Conservation (phyloP, 2,113 vertebrate genomes). For the Ophiodon elongatus region DNA sequence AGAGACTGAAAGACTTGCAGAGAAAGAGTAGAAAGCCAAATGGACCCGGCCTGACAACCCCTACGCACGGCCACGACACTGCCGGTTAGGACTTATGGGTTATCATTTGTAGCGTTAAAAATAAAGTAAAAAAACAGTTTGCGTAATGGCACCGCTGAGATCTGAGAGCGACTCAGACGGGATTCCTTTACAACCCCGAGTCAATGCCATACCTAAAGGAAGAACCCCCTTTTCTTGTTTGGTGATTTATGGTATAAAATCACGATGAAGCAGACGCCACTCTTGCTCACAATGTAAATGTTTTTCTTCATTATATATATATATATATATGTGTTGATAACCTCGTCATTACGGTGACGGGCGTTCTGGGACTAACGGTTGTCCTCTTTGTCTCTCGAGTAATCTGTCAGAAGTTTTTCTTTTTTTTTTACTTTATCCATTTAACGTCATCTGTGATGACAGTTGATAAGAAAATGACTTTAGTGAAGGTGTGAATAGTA, state of each 20-base stretch:
- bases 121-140: conserved; percentile 8
- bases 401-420: conserved; percentile 20
- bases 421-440: neutral
- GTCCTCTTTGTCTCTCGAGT: conserved; percentile 4
- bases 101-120: conserved; percentile 32
- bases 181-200: conserved; percentile 45
- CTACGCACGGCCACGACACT: conserved; percentile 20
- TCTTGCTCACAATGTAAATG: conserved; percentile 19
- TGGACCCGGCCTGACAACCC: conserved; percentile 2
- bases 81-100: conserved; percentile 13
- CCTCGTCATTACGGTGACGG: conserved; percentile 35
- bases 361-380: neutral
- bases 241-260: conserved; percentile 45
- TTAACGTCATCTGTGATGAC: neutral
- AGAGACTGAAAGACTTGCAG: neutral
- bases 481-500: neutral
- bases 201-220: conserved; percentile 30
- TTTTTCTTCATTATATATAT: conserved; percentile 31
- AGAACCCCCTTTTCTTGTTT: conserved; percentile 8
- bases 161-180: conserved; percentile 34
- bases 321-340: no score
- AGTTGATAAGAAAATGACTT: neutral
- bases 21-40: conserved; percentile 19
- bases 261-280: conserved; percentile 18
- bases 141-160: conserved; percentile 31